Evolutionary conservation across 2,113 vertebrate species (phyloP), one percentile per base, ranked within the genome.

Genomic region (Apteryx mantelli): DNA sequence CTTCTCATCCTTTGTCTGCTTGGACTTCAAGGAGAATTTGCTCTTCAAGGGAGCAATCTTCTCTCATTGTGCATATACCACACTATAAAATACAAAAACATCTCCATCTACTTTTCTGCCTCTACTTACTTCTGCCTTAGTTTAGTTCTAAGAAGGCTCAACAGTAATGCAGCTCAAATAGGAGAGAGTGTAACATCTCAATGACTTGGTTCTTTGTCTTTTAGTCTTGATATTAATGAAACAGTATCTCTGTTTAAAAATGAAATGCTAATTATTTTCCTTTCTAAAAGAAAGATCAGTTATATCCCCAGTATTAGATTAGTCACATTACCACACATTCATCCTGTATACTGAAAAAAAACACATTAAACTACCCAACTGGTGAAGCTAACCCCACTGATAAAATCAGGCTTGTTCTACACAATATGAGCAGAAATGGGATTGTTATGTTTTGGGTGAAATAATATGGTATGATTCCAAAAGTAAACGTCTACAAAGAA

Each of bases 381-480:
- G 61, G 83, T 71, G 88, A 93, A 95, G 91, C 78, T 78, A 70
- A 93, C 38, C 4, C 32, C 79, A 63, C 53, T 82, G 89, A 97
- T 93, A 93, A 95, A 89, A 94, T 94, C 89, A 96, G 94, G 63
- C 40, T 48, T 36, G 77, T 93, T 65, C 38, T 78, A 82, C 13
- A 40, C 58, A 89, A 42, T 69, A 64, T 46, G 36, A 44, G 69
- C 40, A 85, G 74, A 96, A 92, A 96, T 44, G 38, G 40, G 48
- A 75, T 73, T 22, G 4, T 90, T 97, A 82, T 87, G 76, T 89
- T 95, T 92, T 66, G 30, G 34, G 30, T 95, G 94, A 97, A 96
- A 96, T 76, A 86, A 65, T 86, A 76, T 19, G 28, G 17, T 80
- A 66, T 40, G 34, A 66, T 61, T 92, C 34, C 10, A 84, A 91